These are phyloP conservation scores for Acomys russatus DNA, from an alignment of 2,797 vertebrate species.

Conservation along the genomic window DNA sequence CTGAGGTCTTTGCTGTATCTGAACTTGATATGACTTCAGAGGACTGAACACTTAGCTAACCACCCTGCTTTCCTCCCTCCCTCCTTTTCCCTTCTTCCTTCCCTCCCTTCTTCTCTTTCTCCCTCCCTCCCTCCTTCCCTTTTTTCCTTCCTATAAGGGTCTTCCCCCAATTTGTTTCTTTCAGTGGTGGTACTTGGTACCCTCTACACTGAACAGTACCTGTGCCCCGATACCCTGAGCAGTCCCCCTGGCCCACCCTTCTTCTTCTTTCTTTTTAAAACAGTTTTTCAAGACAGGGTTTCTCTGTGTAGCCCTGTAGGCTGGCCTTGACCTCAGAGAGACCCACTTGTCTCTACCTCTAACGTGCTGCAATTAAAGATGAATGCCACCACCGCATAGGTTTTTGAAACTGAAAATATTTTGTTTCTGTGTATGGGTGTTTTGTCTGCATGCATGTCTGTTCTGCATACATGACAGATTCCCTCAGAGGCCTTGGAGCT, in stretches of 20 bases:
- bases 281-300: background rate
- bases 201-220: too few species aligned
- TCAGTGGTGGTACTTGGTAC: too few species aligned
- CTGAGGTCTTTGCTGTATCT: background rate
- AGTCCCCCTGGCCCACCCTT: background rate
- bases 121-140: background rate
- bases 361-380: background rate
- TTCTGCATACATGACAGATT: background rate
- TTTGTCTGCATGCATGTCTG: background rate
- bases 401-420: background rate
- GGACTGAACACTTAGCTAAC: background rate
- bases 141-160: background rate
- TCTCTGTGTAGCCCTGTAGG: background rate
- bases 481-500: background rate
- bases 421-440: background rate
- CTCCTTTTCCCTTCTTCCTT: background rate
- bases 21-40: background rate
- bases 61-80: background rate
- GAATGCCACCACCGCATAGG: background rate
- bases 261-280: background rate
- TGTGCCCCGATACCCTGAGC: background rate
- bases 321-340: background rate
- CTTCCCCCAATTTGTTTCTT: background rate
- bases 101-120: background rate
- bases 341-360: background rate